Base-by-base conservation (phyloP, 2,797 vertebrate species). In the Typhlichthys subterraneus region DNA sequence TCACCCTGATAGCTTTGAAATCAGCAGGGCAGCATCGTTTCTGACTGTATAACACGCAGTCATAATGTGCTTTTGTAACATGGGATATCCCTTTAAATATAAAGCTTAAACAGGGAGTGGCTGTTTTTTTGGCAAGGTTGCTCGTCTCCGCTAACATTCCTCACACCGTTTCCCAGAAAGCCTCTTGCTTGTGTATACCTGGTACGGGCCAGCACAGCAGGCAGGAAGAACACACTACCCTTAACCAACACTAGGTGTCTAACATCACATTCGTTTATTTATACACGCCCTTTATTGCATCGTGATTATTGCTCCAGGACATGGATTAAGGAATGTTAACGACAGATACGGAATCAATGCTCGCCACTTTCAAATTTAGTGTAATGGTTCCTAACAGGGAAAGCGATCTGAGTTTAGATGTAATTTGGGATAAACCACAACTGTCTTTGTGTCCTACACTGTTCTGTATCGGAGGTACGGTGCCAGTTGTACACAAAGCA, bases 121-220 rank as follows among this genome's bases (percentile, higher is more conserved):
- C 53, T 45, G 2, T 12, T 31, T 54, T 67, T 80, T 67, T 80
- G 71, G 76, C 78, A 62, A 29, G 46, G 79, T 59, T 53, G 10
- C 64, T 62, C 12, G 49, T 67, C 70, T 78, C 49, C 2, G 59
- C 72, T 83, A 62, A 64, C 82, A 86, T 88, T 82, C 79, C 82
- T 73, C 61, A 72, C 59, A 65, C 57, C 17, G 64, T 78, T 81
- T 79, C 81, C 72, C 76, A 73, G 74, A 82, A 81, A 46, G 65
- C 45, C 52, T 61, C 29, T 47, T 77, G 73, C 82, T 76, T 82
- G 57, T 72, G 49, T 66, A n/a, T 69, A 75, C 77, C 77, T 72
- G 73, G 70, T 70, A 79, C 56, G 61, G 62, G 62, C 23, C 57
- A 57, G 70, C 56, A 15, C 3, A 13, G 45, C 12, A 48, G 11